Percentiles rank a stretch among this genome's conserved stretches.
Evolutionary conservation across 2,113 vertebrate genomes (phyloP).

Genomic region (Chlamydotis undulata): DNA sequence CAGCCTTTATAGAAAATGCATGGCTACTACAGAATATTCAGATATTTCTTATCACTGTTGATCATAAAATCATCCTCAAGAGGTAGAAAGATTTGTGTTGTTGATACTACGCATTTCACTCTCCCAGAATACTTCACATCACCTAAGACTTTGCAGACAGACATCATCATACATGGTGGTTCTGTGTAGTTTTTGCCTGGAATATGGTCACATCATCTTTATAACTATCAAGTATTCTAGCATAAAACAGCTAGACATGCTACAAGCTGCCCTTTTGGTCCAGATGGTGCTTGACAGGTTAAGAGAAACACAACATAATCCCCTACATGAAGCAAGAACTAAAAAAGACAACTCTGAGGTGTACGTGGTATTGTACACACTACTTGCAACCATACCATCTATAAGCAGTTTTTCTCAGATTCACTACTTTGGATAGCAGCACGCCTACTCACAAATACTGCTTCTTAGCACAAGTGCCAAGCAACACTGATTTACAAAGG

Average conservation of each 20-base stretch:
- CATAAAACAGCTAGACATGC: background rate
- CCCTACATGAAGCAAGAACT: background rate
- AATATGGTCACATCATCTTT: background rate
- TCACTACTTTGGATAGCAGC: background rate
- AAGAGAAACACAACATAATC: background rate
- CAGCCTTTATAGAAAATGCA: background rate
- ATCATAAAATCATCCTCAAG: background rate
- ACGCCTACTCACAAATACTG: background rate
- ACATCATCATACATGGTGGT: background rate
- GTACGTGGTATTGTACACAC: accelerated
- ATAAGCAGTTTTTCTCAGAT: background rate
- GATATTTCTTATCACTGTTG: background rate
- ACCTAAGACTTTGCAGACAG: background rate
- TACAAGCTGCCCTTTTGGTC: background rate
- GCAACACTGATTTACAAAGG: background rate
- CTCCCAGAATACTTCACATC: background rate
- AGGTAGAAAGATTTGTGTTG: background rate
- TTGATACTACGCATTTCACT: background rate
- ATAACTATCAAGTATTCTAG: background rate
- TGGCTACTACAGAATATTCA: background rate
- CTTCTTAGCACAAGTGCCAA: background rate
- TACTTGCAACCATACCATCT: background rate
- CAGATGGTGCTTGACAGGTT: background rate
- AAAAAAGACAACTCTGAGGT: background rate
- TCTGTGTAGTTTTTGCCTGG: background rate